Evolutionary conservation across 2,888 invertebrate genomes (phyloP), one percentile per base, ranked within the genome.

Genomic region (Cyaniris semiargus): DNA sequence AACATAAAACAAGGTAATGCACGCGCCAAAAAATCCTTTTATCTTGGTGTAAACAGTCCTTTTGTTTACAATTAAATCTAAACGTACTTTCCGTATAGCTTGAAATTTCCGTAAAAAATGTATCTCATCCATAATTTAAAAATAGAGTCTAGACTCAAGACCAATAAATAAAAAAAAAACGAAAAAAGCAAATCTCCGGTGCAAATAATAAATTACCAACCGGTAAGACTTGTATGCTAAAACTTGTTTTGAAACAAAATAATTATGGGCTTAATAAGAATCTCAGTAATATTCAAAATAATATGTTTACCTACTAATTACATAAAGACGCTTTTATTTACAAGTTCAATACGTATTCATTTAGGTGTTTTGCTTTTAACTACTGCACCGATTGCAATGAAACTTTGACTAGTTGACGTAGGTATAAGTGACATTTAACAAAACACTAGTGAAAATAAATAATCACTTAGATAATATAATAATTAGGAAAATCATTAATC

Each of bases 161-260:
- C 44, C 44, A 13, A 13, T 44, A 38, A 1, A 2, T 38, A 18
- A 18, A 53, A 58, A 21, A 56, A 21, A 7, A 21, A 7, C 56
- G 6, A 6, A n/a, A 58, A 58, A 58, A 21, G 10, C 21, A 7
- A 60, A 60, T 60, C 13, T 60, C 23, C 10, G 23, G 13, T 60
- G 60, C 56, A 58, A 1, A 58, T n/a, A 58, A 10, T 1, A 60
- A 60, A 23, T 13, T 23, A 60, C 21, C 8, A 53, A 60, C 60
- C 23, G 23, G 58, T 21, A 58, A 21, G 58, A 58, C 58, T 13
- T 60, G 60, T 23, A 23, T 2, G 60, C 23, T 13, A 60, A 60
- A 60, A 60, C 60, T 60, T 60, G 60, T 60, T 60, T 60, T 60
- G 60, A 60, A 23, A 23, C 60, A 60, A 58, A 58, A 60, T 23